Evolutionary conservation across 2,888 invertebrate genomes (phyloP).

Genomic region (Acrobasis suavella): DNA sequence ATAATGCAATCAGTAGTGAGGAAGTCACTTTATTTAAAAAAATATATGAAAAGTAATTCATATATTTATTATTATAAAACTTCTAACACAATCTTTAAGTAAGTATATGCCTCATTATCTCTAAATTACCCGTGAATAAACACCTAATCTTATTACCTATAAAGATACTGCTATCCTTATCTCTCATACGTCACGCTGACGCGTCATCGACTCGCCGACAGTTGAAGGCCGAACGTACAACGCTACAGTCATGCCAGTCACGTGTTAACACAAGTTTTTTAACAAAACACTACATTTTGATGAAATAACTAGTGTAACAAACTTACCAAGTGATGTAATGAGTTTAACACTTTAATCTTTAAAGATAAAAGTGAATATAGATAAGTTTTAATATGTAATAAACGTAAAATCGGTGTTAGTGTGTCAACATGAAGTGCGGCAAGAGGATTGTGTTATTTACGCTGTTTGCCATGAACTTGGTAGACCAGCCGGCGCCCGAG

Average conservation of each 20-base stretch:
- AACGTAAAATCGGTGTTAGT: background rate
- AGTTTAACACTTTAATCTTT: background rate
- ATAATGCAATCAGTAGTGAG: too few species aligned
- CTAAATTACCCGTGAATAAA: too few species aligned
- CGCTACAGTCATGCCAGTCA: background rate
- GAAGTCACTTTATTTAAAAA: too few species aligned
- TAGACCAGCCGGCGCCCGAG: slow-evolving; percentile 71
- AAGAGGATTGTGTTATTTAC: slow-evolving; percentile 63
- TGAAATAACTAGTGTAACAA: background rate
- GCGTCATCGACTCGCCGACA: background rate
- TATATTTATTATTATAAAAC: too few species aligned
- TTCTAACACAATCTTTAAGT: too few species aligned
- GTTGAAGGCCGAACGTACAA: slow-evolving; percentile 1
- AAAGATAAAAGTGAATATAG: background rate
- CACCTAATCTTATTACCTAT: too few species aligned
- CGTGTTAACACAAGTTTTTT: background rate
- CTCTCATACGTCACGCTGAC: background rate
- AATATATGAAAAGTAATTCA: too few species aligned
- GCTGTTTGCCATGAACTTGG: slow-evolving; percentile 62
- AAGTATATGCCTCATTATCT: too few species aligned
- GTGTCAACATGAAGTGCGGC: slow-evolving; percentile 50
- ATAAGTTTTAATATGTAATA: background rate
- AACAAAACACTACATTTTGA: background rate
- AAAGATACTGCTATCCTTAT: slow-evolving; percentile 1
- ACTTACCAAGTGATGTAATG: background rate